These are phyloP conservation scores for Potamarius usumacintae DNA, from an alignment of 2,113 vertebrate genomes.

Conservation along the genomic window DNA sequence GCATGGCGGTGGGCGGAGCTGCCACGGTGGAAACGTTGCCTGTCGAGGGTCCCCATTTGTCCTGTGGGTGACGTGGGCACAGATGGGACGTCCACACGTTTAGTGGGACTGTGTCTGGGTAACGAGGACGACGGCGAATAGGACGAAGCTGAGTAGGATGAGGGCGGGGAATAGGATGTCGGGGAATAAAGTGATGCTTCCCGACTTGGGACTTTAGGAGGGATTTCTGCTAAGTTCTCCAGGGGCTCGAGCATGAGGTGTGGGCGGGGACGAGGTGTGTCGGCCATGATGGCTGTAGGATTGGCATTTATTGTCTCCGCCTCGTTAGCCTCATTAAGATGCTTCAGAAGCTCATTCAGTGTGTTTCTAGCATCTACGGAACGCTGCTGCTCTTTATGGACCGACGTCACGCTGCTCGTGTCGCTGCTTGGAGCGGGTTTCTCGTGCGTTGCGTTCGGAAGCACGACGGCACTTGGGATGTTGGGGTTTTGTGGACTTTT, in stretches of 20 bases:
- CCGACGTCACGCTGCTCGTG: constrained; percentile 77
- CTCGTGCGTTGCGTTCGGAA: constrained; percentile 95
- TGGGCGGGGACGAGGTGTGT: constrained; percentile 84
- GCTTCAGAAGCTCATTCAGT: constrained; percentile 94
- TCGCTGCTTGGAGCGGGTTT: constrained; percentile 83
- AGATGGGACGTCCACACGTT: constrained; percentile 91
- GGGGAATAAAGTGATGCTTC: constrained; percentile 96
- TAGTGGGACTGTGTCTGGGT: constrained; percentile 94
- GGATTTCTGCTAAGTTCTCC: constrained; percentile 88
- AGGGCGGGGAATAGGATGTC: constrained; percentile 74
- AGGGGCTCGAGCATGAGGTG: constrained; percentile 90
- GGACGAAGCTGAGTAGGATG: constrained; percentile 75
- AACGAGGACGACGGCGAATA: constrained; percentile 95
- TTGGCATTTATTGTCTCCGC: constrained; percentile 67
- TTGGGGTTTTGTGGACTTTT: constrained; percentile 89
- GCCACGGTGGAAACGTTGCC: constrained; percentile 88
- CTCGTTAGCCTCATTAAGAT: constrained; percentile 81
- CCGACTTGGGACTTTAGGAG: constrained; percentile 92
- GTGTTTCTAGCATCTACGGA: constrained; percentile 96
- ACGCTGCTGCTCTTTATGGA: constrained; percentile 88
- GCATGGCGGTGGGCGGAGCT: constrained; percentile 94
- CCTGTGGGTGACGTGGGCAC: constrained; percentile 85
- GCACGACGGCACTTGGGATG: constrained; percentile 94
- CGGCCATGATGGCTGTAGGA: constrained; percentile 88
- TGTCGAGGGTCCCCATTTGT: constrained; percentile 89